Percentiles rank a stretch among this genome's conserved stretches.
Evolutionary conservation across 1,140 invertebrate genomes (phyloP).

Genomic region (Zaprionus vittiger): DNA sequence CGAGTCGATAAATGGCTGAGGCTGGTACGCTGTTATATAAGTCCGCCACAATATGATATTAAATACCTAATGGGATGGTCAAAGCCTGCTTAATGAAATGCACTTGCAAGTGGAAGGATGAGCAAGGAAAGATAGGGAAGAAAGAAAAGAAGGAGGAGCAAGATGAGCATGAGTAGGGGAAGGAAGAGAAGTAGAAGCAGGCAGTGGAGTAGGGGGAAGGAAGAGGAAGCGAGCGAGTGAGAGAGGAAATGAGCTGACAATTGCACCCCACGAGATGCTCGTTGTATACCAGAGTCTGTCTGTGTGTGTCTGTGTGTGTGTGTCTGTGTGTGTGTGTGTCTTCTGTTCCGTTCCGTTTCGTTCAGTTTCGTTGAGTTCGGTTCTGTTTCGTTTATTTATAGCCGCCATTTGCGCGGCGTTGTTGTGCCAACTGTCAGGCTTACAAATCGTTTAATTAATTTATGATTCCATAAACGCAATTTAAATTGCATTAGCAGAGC

Average conservation of each 20-base stretch:
- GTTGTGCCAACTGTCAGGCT: constrained; percentile 77
- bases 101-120: background rate
- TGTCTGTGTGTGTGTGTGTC: background rate
- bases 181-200: background rate
- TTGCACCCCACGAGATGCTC: constrained; percentile 3
- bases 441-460: constrained; percentile 75
- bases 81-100: background rate
- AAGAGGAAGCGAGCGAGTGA: background rate
- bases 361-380: background rate
- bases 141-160: no score
- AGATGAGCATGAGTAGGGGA: background rate
- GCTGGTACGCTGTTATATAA: no score
- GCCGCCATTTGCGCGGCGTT: constrained; percentile 51
- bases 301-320: background rate
- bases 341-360: constrained; percentile 11
- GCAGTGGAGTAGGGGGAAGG: background rate
- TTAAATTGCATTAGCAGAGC: constrained; percentile 70
- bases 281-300: no score
- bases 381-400: constrained; percentile 67
- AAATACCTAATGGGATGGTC: background rate
- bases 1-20: no score
- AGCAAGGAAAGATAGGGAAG: no score
- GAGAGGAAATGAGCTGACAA: constrained; percentile 9
- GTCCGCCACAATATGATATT: no score
- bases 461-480: constrained; percentile 69